Evolutionary conservation across 2,113 vertebrate genomes (phyloP).

Genomic region (Sarotherodon lohbergeri): DNA sequence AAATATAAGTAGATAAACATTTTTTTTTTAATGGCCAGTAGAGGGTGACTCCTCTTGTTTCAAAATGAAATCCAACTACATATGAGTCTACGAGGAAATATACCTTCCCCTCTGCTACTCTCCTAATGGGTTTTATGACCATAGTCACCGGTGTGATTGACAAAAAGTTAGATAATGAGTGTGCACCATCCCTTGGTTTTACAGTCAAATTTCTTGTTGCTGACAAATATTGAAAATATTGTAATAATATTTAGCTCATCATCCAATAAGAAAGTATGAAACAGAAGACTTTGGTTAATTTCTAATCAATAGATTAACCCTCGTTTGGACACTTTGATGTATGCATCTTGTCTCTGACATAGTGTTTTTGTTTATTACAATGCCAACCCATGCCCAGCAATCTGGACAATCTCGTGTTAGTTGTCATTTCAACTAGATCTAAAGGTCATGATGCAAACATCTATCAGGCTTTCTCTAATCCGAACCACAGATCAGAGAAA

Average conservation of each 20-base stretch:
- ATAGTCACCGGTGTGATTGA: neutral
- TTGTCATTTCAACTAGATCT: neutral
- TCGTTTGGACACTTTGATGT: neutral
- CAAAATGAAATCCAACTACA: neutral
- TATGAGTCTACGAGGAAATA: neutral
- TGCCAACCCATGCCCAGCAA: slow-evolving; percentile 25
- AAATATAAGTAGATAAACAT: neutral
- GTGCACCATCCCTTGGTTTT: neutral
- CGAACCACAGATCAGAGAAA: neutral
- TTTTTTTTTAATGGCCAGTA: neutral
- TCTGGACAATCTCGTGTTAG: slow-evolving; percentile 16
- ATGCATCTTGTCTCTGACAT: neutral
- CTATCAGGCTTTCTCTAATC: neutral
- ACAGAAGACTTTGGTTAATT: neutral
- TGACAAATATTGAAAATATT: neutral
- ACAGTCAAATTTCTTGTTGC: neutral
- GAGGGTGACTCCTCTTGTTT: neutral
- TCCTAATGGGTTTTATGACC: neutral
- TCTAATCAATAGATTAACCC: neutral
- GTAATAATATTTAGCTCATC: neutral
- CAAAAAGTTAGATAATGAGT: neutral
- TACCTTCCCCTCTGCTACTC: neutral
- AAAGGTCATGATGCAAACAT: slow-evolving; percentile 28
- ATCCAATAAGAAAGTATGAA: neutral
- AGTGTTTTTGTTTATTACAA: slow-evolving; percentile 15